phyloP scores from a whole-genome alignment of 1,140 invertebrate genomes.

The Maconellicoccus hirsutus region DNA sequence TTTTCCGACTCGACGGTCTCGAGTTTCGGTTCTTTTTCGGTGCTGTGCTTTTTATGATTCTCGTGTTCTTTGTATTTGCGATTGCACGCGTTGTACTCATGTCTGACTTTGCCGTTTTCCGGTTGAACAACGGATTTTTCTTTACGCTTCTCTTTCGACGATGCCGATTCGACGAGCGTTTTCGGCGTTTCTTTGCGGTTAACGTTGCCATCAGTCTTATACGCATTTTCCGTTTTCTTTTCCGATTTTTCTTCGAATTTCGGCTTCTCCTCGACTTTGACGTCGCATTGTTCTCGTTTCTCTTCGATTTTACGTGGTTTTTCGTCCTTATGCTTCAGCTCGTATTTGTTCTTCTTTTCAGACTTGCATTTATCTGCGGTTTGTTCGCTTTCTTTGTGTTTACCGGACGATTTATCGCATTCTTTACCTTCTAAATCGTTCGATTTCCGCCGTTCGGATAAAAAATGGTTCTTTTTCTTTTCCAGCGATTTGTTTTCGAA shows the following conservation, averaged over 20 bases:
- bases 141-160: slow-evolving; percentile 34
- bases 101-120: slow-evolving; percentile 34
- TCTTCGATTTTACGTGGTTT: slow-evolving; percentile 31
- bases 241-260: slow-evolving; percentile 29
- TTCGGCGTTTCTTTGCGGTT: slow-evolving; percentile 31
- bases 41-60: slow-evolving; percentile 29
- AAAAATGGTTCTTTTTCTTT: slow-evolving; percentile 24
- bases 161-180: slow-evolving; percentile 33
- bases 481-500: slow-evolving; percentile 25
- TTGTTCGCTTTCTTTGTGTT: slow-evolving; percentile 29
- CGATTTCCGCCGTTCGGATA: slow-evolving; percentile 25
- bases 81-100: slow-evolving; percentile 30
- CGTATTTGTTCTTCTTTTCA: slow-evolving; percentile 27
- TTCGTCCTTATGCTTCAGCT: slow-evolving; percentile 32
- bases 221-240: slow-evolving; percentile 28
- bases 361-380: not conserved
- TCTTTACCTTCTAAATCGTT: slow-evolving; percentile 26
- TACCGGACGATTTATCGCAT: slow-evolving; percentile 22
- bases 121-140: slow-evolving; percentile 25
- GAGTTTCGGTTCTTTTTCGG: slow-evolving; percentile 14
- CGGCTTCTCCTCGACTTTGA: slow-evolving; percentile 30
- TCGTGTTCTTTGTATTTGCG: slow-evolving; percentile 31
- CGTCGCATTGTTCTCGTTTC: slow-evolving; percentile 25
- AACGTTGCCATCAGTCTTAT: slow-evolving; percentile 28
- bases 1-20: slow-evolving; percentile 41